A percentile compares a stretch with the other conserved stretches of the same genome.
Conservation (phyloP, 2,113 vertebrate genomes). For the Halichoeres trimaculatus region DNA sequence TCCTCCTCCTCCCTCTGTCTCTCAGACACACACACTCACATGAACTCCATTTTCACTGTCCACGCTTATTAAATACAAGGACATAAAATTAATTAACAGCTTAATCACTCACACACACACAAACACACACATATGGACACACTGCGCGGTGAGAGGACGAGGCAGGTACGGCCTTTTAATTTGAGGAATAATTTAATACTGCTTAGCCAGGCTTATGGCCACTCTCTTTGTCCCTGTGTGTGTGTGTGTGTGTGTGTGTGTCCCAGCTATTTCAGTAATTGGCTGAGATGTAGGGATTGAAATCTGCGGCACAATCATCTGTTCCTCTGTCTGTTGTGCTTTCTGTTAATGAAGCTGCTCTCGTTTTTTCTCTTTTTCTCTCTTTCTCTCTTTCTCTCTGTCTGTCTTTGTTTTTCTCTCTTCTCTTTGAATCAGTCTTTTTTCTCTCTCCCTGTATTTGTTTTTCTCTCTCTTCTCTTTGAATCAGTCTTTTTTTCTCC, state of each 20-base stretch:
- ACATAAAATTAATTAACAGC: conserved; percentile 81
- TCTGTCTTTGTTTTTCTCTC: conserved; percentile 42
- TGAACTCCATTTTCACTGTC: conserved; percentile 57
- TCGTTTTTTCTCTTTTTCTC: conserved; percentile 2
- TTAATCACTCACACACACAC: conserved; percentile 54
- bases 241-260: conserved; percentile 31
- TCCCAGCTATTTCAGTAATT: conserved; percentile 65
- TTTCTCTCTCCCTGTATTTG: conserved; percentile 9
- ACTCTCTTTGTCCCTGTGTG: conserved; percentile 37
- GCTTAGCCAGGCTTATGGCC: conserved; percentile 74
- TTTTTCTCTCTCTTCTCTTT: background rate
- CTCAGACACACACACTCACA: conserved; percentile 24
- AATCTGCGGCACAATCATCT: conserved; percentile 68
- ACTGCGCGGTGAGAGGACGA: conserved; percentile 68
- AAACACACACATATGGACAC: conserved; percentile 35
- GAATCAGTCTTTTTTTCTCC: background rate
- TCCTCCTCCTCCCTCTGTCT: conserved; percentile 13
- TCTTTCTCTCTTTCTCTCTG: conserved; percentile 2
- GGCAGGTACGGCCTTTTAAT: conserved; percentile 81
- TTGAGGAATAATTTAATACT: conserved; percentile 83
- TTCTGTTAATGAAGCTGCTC: conserved; percentile 62
- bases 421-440: background rate
- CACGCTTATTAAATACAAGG: conserved; percentile 76
- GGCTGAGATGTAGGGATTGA: conserved; percentile 59
- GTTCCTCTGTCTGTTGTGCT: conserved; percentile 62